These are phyloP conservation scores for Grammomys surdaster DNA, from an alignment of 2,113 vertebrate species.

Conservation along the genomic window DNA sequence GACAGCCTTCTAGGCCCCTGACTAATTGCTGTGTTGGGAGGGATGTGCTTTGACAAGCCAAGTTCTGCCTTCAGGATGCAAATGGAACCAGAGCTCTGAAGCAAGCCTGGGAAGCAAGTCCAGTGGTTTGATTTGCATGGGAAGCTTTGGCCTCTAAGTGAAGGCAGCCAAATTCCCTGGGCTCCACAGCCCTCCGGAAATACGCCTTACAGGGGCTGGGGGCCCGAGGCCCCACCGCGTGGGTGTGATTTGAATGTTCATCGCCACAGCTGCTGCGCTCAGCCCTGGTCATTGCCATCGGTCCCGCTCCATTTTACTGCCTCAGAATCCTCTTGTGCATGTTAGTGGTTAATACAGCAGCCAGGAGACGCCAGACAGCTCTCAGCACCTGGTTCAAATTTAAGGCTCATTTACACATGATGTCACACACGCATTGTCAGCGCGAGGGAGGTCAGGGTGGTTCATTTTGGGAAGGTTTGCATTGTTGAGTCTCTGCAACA, in stretches of 20 bases:
- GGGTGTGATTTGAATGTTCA: conserved; percentile 61
- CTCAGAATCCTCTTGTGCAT: conserved; percentile 63
- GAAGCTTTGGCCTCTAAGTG: conserved; percentile 63
- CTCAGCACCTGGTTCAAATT: conserved; percentile 87
- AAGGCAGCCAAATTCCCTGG: conserved; percentile 72
- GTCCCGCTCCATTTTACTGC: conserved; percentile 77
- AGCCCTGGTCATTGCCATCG: conserved; percentile 10
- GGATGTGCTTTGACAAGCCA: not conserved
- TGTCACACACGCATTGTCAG: conserved; percentile 89
- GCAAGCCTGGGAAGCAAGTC: conserved; percentile 44
- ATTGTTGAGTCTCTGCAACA: conserved; percentile 83
- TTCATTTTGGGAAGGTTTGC: conserved; percentile 85
- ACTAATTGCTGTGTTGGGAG: not conserved
- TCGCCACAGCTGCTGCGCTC: conserved; percentile 69
- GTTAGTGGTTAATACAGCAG: conserved; percentile 82
- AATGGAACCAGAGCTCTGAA: conserved; percentile 61
- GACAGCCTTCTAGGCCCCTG: not conserved
- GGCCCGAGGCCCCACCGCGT: conserved; percentile 7
- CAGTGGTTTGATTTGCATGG: conserved; percentile 74
- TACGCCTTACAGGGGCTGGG: not conserved
- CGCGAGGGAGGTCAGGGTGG: conserved; percentile 85
- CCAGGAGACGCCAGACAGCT: conserved; percentile 82
- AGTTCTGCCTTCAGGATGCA: conserved; percentile 53
- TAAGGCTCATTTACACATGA: conserved; percentile 88
- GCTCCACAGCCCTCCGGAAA: conserved; percentile 75